Conservation (phyloP, 1,140 invertebrate genomes). For the Vanessa tameamea region DNA sequence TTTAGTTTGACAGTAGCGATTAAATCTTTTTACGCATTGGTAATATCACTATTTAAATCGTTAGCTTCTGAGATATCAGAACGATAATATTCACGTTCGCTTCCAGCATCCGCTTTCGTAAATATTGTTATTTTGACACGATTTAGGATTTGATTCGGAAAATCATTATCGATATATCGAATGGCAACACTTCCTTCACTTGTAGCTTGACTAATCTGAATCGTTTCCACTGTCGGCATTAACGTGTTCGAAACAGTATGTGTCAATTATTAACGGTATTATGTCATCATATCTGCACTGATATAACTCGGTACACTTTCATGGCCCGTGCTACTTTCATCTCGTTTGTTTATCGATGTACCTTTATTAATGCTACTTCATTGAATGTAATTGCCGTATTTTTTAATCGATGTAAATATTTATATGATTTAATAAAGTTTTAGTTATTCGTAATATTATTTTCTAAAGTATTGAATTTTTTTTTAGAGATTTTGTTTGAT, state of each 20-base stretch:
- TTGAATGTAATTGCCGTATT: not conserved
- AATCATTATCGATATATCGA: slow-evolving; percentile 20
- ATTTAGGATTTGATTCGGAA: slow-evolving; percentile 28
- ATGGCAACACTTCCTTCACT: slow-evolving; percentile 40
- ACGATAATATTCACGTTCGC: slow-evolving; percentile 42
- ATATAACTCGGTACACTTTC: slow-evolving; percentile 40
- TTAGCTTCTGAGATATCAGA: slow-evolving; percentile 38
- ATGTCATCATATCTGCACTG: slow-evolving; percentile 24
- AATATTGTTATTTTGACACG: slow-evolving; percentile 40
- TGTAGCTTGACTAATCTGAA: slow-evolving; percentile 41
- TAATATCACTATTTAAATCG: slow-evolving; percentile 41
- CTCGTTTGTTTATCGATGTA: slow-evolving; percentile 22
- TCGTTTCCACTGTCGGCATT: slow-evolving; percentile 25
- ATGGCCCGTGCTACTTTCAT: slow-evolving; percentile 42
- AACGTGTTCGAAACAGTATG: slow-evolving; percentile 20
- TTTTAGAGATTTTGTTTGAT: too few species aligned
- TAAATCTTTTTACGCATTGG: slow-evolving; percentile 31
- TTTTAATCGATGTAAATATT: not conserved
- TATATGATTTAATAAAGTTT: too few species aligned
- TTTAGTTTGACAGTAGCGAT: slow-evolving; percentile 39
- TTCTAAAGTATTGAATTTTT: too few species aligned
- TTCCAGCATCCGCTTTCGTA: slow-evolving; percentile 46
- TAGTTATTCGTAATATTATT: too few species aligned
- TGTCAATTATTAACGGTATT: slow-evolving; percentile 42
- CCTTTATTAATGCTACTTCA: not conserved